These are phyloP conservation scores for Ciona savignyi DNA, from an alignment of 23 tunicate genomes.

Conservation along the genomic window DNA sequence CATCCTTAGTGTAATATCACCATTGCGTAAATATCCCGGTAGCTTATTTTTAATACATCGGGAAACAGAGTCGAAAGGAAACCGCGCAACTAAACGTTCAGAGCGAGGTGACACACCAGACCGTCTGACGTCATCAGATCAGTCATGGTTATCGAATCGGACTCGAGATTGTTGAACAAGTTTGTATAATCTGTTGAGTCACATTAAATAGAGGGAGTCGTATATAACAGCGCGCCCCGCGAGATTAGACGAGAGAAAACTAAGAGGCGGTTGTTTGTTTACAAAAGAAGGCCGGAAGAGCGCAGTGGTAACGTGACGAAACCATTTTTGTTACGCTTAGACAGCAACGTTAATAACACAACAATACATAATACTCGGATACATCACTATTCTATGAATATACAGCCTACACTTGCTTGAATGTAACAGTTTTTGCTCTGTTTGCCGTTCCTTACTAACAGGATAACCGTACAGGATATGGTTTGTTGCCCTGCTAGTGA, in stretches of 20 bases:
- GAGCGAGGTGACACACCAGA: neutral
- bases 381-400: too few relatives aligned
- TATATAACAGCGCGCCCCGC: neutral
- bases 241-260: neutral
- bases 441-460: too few relatives aligned
- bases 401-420: too few relatives aligned
- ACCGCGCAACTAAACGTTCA: neutral
- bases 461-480: too few relatives aligned
- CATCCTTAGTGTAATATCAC: neutral
- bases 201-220: neutral
- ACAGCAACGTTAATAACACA: too few relatives aligned
- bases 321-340: too few relatives aligned
- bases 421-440: too few relatives aligned
- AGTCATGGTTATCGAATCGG: neutral
- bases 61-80: neutral
- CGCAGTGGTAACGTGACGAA: neutral
- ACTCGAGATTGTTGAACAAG: neutral
- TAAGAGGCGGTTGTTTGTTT: neutral
- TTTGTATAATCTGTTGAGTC: neutral
- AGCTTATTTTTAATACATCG: neutral
- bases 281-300: neutral
- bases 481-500: too few relatives aligned
- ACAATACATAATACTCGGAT: too few relatives aligned
- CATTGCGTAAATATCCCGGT: neutral
- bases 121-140: neutral